Evolutionary conservation across 2,113 vertebrate genomes (phyloP), one percentile per base, ranked within the genome.

Genomic region (Struthio camelus): DNA sequence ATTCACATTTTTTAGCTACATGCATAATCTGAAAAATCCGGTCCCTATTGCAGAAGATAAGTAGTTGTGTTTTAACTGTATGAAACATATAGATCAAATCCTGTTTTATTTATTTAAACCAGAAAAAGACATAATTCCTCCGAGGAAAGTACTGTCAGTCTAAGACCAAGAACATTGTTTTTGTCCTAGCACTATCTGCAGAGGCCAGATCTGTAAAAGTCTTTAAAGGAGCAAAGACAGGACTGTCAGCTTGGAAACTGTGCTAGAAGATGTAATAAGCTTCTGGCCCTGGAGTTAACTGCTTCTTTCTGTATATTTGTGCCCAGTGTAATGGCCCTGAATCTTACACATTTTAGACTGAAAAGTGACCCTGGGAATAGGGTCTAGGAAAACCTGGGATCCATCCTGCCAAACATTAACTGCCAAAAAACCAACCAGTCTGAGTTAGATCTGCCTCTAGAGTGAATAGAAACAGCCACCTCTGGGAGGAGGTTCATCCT

Each of bases 11-110:
- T 76, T 95, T 94, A 96, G 93, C 81, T 85, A 61, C 92, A 87
- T 96, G 88, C 86, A 95, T 96, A 95, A 96, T 95, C 93, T 27
- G 0, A 97, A 97, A 95, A 91, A 95, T 86, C 95, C 91, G 76
- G 56, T 95, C 75, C 70, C 90, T 85, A 79, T 92, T 94, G 72
- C 69, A 94, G 61, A 91, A 79, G 96, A 93, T 94, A 93, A 89
- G 80, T 73, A 73, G 80, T 85, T 90, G 42, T 94, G 78, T 93
- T 95, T 94, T 94, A 97, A 96, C 96, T 44, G 89, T 89, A 90
- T 94, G 89, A 97, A 97, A 94, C 67, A 73, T 77, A 94, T 72
- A 93, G 77, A 75, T 70, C 73, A 85, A 89, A 92, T 95, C 38
- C 62, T 89, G 64, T 73, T 96, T 88, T 94, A 56, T 94, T 97